Base-by-base conservation (phyloP, 2,797 vertebrate genomes). In the Danio choprae region DNA sequence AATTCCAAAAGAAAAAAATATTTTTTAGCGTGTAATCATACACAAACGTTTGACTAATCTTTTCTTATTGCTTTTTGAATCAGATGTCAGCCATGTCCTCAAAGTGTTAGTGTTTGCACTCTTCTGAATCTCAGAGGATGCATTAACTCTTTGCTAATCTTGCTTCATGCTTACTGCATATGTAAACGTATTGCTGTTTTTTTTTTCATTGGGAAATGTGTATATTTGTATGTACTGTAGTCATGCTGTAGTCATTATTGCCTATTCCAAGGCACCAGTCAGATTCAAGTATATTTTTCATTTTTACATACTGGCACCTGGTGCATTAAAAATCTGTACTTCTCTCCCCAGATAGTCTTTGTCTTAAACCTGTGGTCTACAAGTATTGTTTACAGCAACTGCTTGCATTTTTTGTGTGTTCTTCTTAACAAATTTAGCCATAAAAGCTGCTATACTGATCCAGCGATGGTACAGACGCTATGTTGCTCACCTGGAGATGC, bases 391-490 rank as follows among this genome's bases (percentile, higher is more conserved):
- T 64, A 63, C 20, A 53, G 3, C 6, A 36, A 15, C 18, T 16
- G 7, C 48, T 55, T 53, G 18, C 16, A n/a, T 51, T 55, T 8
- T 82, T 65, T 86, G 15, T 77, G 79, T 0, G 2, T 82, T 60
- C 81, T n/a, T n/a, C 29, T 68, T 81, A 84, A 20, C 85, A 46
- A 85, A 10, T 51, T 29, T 84, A 98, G 98, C 89, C 0, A 93
- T 99, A 72, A 96, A 92, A 91, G 95, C 98, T 15, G 94, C 96
- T 0, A 62, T 97, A 81, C 85, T 99, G 86, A 99, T 99, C 91
- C 98, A 99, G 91, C 93, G 93, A 0, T 99, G 97, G 98, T 99
- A 96, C 88, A 94, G 97, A n/a, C 90, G 93, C 59, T 96, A 96
- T 55, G 92, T 95, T 67, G 96, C 96, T 53, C 95, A 93, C 0